Conservation (phyloP, 2,888 invertebrate species). For the Subacronicta megacephala region DNA sequence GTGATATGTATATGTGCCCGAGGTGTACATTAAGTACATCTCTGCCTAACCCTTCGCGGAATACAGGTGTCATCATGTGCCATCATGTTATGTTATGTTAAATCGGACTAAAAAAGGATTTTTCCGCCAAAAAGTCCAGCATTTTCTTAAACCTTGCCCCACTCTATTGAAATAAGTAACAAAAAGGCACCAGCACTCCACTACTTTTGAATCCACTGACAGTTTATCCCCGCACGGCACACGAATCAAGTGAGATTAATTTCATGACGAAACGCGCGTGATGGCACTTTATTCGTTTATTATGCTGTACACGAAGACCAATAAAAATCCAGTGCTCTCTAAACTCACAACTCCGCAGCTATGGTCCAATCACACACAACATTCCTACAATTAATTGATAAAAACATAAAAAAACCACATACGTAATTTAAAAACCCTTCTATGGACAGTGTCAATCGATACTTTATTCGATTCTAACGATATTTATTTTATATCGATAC, state of each 20-base stretch:
- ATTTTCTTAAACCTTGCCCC: too few relatives aligned
- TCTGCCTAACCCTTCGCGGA: too few relatives aligned
- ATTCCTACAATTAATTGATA: constrained; percentile 45
- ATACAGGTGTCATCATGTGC: too few relatives aligned
- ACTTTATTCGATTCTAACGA: constrained; percentile 75
- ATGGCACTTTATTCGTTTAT: constrained; percentile 19
- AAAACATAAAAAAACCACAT: constrained; percentile 32
- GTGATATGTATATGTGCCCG: too few relatives aligned
- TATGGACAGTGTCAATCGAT: constrained; percentile 62
- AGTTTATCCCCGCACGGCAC: too few relatives aligned
- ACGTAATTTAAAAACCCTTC: constrained; percentile 51
- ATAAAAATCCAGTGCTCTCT: constrained; percentile 30
- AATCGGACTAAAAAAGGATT: too few relatives aligned
- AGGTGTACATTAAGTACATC: too few relatives aligned
- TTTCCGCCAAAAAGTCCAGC: too few relatives aligned
- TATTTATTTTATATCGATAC: constrained; percentile 77
- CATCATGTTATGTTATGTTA: too few relatives aligned
- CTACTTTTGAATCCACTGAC: too few relatives aligned
- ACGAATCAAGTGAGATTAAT: background rate
- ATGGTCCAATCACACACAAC: constrained; percentile 40
- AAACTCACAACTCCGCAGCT: constrained; percentile 28
- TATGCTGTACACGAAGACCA: constrained; percentile 24
- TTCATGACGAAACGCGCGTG: constrained; percentile 9
- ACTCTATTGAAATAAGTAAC: too few relatives aligned
- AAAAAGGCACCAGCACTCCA: too few relatives aligned